phyloP scores from a whole-genome alignment of 2,888 invertebrate species.

The Philonicus albiceps region DNA sequence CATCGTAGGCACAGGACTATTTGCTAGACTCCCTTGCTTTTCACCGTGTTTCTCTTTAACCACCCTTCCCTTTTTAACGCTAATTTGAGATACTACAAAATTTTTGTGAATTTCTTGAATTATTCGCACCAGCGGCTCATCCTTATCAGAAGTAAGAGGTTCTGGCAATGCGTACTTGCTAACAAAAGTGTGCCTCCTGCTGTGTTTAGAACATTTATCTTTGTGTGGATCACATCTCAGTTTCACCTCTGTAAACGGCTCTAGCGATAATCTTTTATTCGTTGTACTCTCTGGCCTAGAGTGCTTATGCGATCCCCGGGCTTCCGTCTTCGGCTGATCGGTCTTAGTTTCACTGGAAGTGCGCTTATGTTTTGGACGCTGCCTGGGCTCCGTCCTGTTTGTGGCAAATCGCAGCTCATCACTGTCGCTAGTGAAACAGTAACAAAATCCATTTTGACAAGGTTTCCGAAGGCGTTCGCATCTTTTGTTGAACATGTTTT shows the following conservation, averaged over 20 bases:
- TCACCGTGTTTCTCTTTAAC: not conserved
- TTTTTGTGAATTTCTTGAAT: constrained; percentile 60
- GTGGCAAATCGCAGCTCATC: constrained; percentile 54
- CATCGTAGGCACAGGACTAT: not conserved
- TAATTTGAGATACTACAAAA: constrained; percentile 60
- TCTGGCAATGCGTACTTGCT: constrained; percentile 1
- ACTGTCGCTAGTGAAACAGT: constrained; percentile 63
- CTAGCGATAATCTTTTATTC: not conserved
- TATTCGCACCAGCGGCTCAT: constrained; percentile 60
- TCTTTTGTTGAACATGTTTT: constrained; percentile 49
- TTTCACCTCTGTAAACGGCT: constrained; percentile 3
- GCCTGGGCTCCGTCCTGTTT: constrained; percentile 40
- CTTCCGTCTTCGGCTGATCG: not conserved
- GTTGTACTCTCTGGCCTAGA: not conserved
- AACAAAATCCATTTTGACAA: constrained; percentile 61
- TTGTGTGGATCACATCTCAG: not conserved
- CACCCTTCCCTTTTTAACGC: constrained; percentile 53
- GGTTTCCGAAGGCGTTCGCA: constrained; percentile 54
- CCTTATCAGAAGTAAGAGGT: constrained; percentile 25
- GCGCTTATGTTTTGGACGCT: constrained; percentile 27
- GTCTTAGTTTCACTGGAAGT: not conserved
- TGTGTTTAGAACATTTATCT: constrained; percentile 10
- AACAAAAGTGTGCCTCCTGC: not conserved
- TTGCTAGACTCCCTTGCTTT: not conserved
- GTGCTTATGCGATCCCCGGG: not conserved